Evolutionary conservation across 2,113 vertebrate genomes (phyloP), one percentile per base, ranked within the genome.

Genomic region (Carollia perspicillata): DNA sequence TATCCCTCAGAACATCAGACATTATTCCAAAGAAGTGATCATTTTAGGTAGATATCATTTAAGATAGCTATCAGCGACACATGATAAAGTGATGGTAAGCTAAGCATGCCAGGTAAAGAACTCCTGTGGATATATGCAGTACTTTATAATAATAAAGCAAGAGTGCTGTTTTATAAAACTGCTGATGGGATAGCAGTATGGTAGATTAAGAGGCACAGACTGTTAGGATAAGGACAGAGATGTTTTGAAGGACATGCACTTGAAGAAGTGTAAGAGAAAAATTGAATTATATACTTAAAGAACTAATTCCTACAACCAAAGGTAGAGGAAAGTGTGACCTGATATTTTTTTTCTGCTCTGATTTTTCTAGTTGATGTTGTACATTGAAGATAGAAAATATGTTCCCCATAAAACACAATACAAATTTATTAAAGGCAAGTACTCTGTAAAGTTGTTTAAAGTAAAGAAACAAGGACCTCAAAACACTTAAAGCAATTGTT

Each of bases 301-400:
- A 92, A 51, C 17, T 92, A 44, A 80, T 7, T 72, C 66, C 23
- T 35, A 26, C 26, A 37, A 9, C 1, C 35, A 51, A 8, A 8
- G 49, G 42, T 72, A 79, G 78, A 63, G n/a, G 13, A 89, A 93
- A 68, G 8, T 49, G 7, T 17, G 66, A 8, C 65, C 16, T 93
- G 49, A 40, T n/a, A 40, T 37, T 26, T 47, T 55, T 58, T 47
- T 75, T 7, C n/a, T 86, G 10, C n/a, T 84, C 69, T 37, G 44
- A 77, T 90, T 85, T 89, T 95, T 75, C 53, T 79, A 44, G 78
- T 94, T 93, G 90, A 30, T 80, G 28, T 42, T 96, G 49, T 90
- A 4, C 60, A 93, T 22, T 90, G 33, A 96, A 69, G 35, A 51
- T 84, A 23, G 89, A 51, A 78, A 85, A 78, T 94, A 75, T 80